A percentile compares a stretch with the other conserved stretches of the same genome.
Conservation (phyloP, 2,888 invertebrate species). For the Chrysotoxum bicinctum region DNA sequence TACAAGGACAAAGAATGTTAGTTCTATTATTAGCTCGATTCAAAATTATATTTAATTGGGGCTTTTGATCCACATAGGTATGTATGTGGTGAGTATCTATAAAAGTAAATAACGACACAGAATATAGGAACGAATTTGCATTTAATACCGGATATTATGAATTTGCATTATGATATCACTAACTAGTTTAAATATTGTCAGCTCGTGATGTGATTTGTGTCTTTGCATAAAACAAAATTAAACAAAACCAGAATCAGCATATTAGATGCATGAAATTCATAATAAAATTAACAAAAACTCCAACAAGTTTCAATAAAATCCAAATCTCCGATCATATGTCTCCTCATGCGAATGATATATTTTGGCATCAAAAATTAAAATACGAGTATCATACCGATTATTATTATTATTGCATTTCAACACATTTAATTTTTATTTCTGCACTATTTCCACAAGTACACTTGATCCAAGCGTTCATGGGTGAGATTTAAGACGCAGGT, state of each 20-base stretch:
- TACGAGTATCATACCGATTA: neutral
- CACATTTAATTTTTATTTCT: slow-evolving; percentile 15
- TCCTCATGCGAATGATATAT: neutral
- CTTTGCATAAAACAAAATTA: neutral
- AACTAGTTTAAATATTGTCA: neutral
- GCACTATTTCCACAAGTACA: slow-evolving; percentile 24
- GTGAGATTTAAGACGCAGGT: slow-evolving; percentile 12
- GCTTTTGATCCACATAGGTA: neutral
- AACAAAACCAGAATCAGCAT: neutral
- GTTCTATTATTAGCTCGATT: neutral
- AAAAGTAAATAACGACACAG: no score
- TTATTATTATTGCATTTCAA: slow-evolving; percentile 6
- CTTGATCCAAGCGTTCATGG: slow-evolving; percentile 19
- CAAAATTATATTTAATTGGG: neutral
- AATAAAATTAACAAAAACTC: neutral
- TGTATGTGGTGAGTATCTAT: no score
- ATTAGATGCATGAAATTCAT: neutral
- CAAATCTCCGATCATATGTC: neutral
- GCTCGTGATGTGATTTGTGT: neutral
- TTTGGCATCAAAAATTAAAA: neutral
- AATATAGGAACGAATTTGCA: neutral
- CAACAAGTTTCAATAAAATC: neutral
- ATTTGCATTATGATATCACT: neutral
- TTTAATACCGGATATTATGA: neutral
- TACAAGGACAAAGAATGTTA: neutral